Base-by-base conservation (phyloP, 2,113 vertebrate species). In the Tapirus terrestris region DNA sequence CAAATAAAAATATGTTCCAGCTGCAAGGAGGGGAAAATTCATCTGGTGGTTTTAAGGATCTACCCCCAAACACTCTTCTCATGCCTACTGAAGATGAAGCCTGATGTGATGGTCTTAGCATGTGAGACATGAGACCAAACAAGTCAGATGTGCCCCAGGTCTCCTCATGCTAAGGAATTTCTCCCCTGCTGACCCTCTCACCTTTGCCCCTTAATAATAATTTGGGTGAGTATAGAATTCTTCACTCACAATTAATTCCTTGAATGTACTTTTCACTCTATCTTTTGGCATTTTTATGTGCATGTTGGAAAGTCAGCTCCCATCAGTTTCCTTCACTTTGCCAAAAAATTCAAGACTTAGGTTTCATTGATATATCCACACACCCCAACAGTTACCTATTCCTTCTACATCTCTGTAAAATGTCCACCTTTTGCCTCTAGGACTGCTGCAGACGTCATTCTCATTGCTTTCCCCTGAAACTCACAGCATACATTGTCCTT, bases 1-100 rank as follows among this genome's bases (percentile, higher is more conserved):
- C 17, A 8, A 5, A 51, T 48, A 2, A 45, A 76, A 2, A 4
- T 20, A 45, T 7, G 1, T 10, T 27, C 17, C 43, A 48, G 18
- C 4, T 9, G 2, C 45, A 0, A 3, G 45, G 45, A 76, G 43
- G 29, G 43, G 73, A 48, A 18, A 18, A 17, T 17, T 0, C 16
- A 9, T 2, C 14, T 10, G 4, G 7, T 1, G 43, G 16, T 9
- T 31, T 9, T 31, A 48, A 76, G 45, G 43, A 0, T 31, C 43
- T 27, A 48, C 43, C 14, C 27, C 43, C 43, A 6, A 9, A 27
- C 51, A 0, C 43, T 43, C 2, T 4, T 27, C 29, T 4, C 18
- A 60, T 23, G 20, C 12, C 58, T 60, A 20, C 6, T 8, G 21
- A 60, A 8, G 58, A 60, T 23, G 58, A 20, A 60, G 58, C 58